Base-by-base conservation (phyloP, 2,797 vertebrate genomes). In the Naso thynnoides region DNA sequence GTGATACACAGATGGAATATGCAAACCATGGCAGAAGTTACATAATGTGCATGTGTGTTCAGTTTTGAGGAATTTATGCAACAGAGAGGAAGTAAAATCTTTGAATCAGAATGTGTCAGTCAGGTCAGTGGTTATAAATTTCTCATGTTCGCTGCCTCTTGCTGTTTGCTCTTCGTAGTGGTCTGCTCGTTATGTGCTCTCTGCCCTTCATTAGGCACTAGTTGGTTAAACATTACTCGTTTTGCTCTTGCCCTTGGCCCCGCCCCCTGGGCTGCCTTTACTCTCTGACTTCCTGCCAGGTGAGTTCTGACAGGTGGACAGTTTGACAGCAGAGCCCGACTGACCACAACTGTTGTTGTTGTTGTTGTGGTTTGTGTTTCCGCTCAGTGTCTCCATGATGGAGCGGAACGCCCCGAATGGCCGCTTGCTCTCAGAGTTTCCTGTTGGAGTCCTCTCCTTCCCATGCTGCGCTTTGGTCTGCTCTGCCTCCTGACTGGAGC, bases 311-410 rank as follows among this genome's bases (percentile, higher is more conserved):
- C 94, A 92, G 73, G 90, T 48, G 92, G 84, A 69, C 87, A 7
- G 57, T 83, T 84, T 86, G 6, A 60, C 52, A 0, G 61, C 55
- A 6, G 83, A 29, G 56, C 73, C 70, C 0, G 82, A 31, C 39
- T 70, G 79, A 26, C 56, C 55, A 0, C 56, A 33, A 1, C 73
- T 41, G 41, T 27, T 50, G 55, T 59, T 60, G 84, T 96, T 98
- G 82, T 96, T 95, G 90, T 96, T 95, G 91, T 96, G 96, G 86
- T 98, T 99, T 58, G 97, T 95, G 92, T 99, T 99, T 31, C 97
- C 97, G 50, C 97, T 98, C 61, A 99, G 91, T 0, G 96, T 95
- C 86, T 99, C 98, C 97, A 99, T 99, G 86, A 99, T 98, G 85
- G 97, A 98, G 42, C 97, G 94, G 75, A 99, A 98, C 1, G 97